Evolutionary conservation across 1,140 invertebrate genomes (phyloP), one percentile per base, ranked within the genome.

Genomic region (Asobara japonica): DNA sequence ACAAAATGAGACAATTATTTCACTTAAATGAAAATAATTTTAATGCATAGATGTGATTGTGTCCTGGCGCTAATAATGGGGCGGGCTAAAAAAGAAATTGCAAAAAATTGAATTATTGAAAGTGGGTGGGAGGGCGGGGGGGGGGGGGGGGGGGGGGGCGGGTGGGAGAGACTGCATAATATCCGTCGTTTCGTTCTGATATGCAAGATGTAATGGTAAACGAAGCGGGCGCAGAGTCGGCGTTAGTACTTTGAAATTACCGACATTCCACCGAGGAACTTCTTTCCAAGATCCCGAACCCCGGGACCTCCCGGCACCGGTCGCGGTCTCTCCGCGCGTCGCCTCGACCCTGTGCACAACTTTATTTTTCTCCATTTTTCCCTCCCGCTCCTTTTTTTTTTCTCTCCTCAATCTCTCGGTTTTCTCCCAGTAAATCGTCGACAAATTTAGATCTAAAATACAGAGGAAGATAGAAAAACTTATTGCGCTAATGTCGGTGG

Each of bases 281-380:
- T 72, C 62, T 71, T 71, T 71, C 69, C 69, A 70, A 75, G 71
- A 75, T 75, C 72, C 74, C 66, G 72, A 72, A 61, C 71, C 71
- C 74, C 51, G 74, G 74, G 74, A 75, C 74, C 74, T 75, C 74
- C 74, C 74, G 74, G 74, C 66, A 75, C 73, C 74, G 71, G 74
- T 75, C 68, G 71, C 70, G 70, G 70, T 72, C 70, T 62, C 73
- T 75, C 74, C 67, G 5, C 29, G 71, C 69, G 67, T 71, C 71
- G 56, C 72, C n/a, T 75, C 74, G 69, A 71, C 69, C 70, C 70
- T 62, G n/a, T 62, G 31, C 45, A n/a, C 48, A 66, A 66, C 45
- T 56, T n/a, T n/a, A n/a, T n/a, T n/a, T n/a, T n/a, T n/a, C n/a
- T n/a, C n/a, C n/a, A n/a, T n/a, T n/a, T n/a, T n/a, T n/a, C n/a